phyloP scores from a whole-genome alignment of 2,888 invertebrate species.

The Caenorhabditis sp. region DNA sequence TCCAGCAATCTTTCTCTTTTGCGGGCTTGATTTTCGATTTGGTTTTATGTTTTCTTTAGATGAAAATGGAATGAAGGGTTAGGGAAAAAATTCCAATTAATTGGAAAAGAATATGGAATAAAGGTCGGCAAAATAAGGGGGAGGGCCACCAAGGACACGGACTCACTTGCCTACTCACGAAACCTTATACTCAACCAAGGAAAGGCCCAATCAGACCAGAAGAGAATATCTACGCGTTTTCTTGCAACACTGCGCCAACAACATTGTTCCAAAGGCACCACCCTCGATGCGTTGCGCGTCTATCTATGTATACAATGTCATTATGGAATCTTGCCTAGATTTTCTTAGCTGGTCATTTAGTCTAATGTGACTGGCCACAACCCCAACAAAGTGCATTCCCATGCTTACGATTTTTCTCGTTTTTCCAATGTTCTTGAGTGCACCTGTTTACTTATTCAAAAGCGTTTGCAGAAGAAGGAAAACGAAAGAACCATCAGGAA shows the following conservation, averaged over 20 bases:
- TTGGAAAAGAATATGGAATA: slow-evolving; percentile 53
- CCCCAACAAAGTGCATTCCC: slow-evolving; percentile 8
- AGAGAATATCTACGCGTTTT: slow-evolving; percentile 44
- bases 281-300: slow-evolving; percentile 11
- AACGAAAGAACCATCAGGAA: slow-evolving; percentile 30
- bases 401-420: not conserved
- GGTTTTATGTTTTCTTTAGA: slow-evolving; percentile 2
- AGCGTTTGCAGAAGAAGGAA: slow-evolving; percentile 18
- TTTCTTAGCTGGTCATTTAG: slow-evolving; percentile 21
- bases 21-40: slow-evolving; percentile 47
- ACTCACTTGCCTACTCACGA: slow-evolving; percentile 24
- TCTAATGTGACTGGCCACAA: slow-evolving; percentile 14
- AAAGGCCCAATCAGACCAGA: slow-evolving; percentile 17
- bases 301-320: slow-evolving; percentile 51
- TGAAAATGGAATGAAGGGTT: not conserved
- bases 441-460: slow-evolving; percentile 26
- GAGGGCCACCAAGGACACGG: not conserved
- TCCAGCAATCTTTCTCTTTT: slow-evolving; percentile 8
- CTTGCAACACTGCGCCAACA: slow-evolving; percentile 1
- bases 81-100: slow-evolving; percentile 50
- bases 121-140: slow-evolving; percentile 23
- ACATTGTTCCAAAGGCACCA: slow-evolving; percentile 37
- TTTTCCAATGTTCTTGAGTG: slow-evolving; percentile 24
- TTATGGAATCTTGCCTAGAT: slow-evolving; percentile 39
- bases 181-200: slow-evolving; percentile 36